Percentiles rank a stretch among this genome's conserved stretches.
These are phyloP conservation scores for Orcinus orca DNA, from an alignment of 2,113 vertebrate species.

Conservation along the genomic window DNA sequence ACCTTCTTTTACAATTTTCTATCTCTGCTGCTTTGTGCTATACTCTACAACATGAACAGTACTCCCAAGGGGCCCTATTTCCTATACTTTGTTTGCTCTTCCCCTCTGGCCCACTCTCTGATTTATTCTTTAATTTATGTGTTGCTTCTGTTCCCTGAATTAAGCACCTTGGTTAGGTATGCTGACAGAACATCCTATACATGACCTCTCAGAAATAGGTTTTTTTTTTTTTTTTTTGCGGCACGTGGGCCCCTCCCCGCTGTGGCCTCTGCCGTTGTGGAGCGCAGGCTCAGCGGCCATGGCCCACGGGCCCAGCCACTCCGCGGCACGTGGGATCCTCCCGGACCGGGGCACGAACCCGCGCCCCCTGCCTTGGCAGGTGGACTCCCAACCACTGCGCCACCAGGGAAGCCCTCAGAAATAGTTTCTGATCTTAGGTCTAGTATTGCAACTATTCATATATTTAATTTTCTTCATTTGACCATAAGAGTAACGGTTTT, in stretches of 20 bases:
- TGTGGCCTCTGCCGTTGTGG: too few species aligned
- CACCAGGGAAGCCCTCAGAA: too few species aligned
- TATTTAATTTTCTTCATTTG: neutral
- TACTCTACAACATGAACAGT: neutral
- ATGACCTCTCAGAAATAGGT: neutral
- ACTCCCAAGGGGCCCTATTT: neutral
- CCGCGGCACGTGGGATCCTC: too few species aligned
- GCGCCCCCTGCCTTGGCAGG: too few species aligned
- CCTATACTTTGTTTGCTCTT: neutral
- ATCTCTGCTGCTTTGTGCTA: neutral
- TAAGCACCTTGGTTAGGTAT: neutral
- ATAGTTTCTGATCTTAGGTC: too few species aligned
- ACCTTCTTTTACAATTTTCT: neutral
- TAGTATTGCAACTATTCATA: neutral
- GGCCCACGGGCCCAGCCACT: too few species aligned
- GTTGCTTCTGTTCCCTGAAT: neutral
- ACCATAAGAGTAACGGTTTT: neutral
- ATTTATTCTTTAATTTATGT: neutral
- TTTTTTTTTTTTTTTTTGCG: too few species aligned
- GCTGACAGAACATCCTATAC: neutral
- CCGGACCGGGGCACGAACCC: too few species aligned
- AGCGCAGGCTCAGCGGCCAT: too few species aligned
- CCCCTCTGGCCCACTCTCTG: neutral
- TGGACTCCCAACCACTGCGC: too few species aligned
- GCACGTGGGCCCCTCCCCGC: too few species aligned